phyloP scores from a whole-genome alignment of 2,888 invertebrate species.

The Drosophila neonasuta region DNA sequence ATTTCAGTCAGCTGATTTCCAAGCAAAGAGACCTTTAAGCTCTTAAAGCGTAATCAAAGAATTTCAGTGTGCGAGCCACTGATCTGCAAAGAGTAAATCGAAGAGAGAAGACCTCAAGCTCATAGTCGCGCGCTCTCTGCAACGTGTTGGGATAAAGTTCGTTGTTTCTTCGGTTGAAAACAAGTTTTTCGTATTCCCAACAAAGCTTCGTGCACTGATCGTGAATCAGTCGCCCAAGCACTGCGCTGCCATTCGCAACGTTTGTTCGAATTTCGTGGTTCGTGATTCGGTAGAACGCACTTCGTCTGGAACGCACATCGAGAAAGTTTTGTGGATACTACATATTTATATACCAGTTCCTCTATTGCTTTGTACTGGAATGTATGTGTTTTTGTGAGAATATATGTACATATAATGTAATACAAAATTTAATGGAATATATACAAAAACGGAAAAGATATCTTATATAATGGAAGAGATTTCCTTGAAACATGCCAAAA shows the following conservation, averaged over 20 bases:
- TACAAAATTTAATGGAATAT: conserved; percentile 1
- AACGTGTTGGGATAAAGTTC: conserved; percentile 30
- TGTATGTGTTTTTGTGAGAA: conserved; percentile 22
- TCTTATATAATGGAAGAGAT: not conserved
- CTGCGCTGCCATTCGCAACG: conserved; percentile 49
- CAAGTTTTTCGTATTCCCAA: conserved; percentile 49
- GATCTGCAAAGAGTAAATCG: conserved; percentile 1
- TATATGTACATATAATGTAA: conserved; percentile 8
- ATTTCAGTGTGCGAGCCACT: not conserved
- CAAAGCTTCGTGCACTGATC: conserved; percentile 31
- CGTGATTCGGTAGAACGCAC: conserved; percentile 5
- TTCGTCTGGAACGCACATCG: conserved; percentile 41
- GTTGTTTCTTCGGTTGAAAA: conserved; percentile 41
- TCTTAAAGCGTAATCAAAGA: not conserved
- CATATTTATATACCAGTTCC: conserved; percentile 35
- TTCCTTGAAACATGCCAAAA: not conserved
- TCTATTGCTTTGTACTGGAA: conserved; percentile 36
- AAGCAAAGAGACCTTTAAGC: not conserved
- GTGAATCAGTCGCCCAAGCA: conserved; percentile 49
- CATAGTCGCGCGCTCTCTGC: not conserved
- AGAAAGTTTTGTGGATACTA: conserved; percentile 64
- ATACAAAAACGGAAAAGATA: not conserved
- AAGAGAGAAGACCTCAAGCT: conserved; percentile 4
- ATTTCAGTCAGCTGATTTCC: not conserved
- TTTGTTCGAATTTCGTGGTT: conserved; percentile 15